Percentiles rank a stretch among this genome's conserved stretches.
Evolutionary conservation across 2,888 invertebrate genomes (phyloP).

Genomic region (Drosophila meridiana): DNA sequence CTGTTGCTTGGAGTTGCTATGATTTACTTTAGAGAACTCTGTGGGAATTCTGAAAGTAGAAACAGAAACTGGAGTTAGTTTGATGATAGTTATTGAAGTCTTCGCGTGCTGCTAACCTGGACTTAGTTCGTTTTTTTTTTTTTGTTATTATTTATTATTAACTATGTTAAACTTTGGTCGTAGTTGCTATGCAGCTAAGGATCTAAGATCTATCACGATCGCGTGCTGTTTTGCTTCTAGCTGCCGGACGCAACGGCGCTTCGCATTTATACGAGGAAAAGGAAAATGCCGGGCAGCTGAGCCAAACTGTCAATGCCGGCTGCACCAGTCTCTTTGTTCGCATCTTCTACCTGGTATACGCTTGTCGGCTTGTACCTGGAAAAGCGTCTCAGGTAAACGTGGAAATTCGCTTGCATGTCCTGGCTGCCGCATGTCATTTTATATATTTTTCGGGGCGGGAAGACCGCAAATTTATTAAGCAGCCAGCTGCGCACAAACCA

Average conservation of each 20-base stretch:
- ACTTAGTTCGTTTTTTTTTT: slow-evolving; percentile 25
- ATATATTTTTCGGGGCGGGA: slow-evolving; percentile 67
- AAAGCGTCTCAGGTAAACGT: slow-evolving; percentile 62
- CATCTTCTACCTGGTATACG: slow-evolving; percentile 49
- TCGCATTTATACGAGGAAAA: slow-evolving; percentile 51
- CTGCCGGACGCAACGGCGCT: slow-evolving; percentile 28
- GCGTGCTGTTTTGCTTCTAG: slow-evolving; percentile 72
- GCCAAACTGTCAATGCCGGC: slow-evolving; percentile 43
- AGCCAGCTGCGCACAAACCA: slow-evolving; percentile 61
- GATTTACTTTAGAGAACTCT: slow-evolving; percentile 58
- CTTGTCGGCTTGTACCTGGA: slow-evolving; percentile 56
- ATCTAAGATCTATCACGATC: slow-evolving; percentile 82
- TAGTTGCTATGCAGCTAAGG: slow-evolving; percentile 59
- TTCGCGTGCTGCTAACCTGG: slow-evolving; percentile 37
- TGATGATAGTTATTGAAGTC: not conserved
- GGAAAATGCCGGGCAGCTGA: slow-evolving; percentile 50
- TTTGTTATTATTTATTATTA: slow-evolving; percentile 12
- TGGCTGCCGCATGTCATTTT: slow-evolving; percentile 35
- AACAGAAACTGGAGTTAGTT: slow-evolving; percentile 6
- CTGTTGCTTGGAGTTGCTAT: slow-evolving; percentile 6
- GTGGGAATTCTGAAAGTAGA: slow-evolving; percentile 51
- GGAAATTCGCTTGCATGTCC: slow-evolving; percentile 57
- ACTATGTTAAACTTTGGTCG: slow-evolving; percentile 54
- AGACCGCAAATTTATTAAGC: slow-evolving; percentile 79
- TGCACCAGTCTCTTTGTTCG: slow-evolving; percentile 34